These are phyloP conservation scores for Emydoidea blandingii DNA, from an alignment of 2,797 vertebrate genomes.

Conservation along the genomic window DNA sequence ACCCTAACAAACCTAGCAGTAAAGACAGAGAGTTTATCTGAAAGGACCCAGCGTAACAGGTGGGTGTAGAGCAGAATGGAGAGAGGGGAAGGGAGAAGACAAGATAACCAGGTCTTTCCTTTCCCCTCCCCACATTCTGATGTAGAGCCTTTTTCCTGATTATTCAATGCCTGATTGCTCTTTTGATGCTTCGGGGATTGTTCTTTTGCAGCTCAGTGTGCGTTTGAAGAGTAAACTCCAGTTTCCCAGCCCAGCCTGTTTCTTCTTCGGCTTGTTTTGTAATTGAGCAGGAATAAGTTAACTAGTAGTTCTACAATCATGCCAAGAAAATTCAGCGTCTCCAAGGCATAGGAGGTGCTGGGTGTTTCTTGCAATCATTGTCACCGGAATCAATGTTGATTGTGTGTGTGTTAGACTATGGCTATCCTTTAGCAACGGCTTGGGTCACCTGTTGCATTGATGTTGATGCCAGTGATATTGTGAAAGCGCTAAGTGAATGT, in stretches of 20 bases:
- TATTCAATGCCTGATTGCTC: neutral
- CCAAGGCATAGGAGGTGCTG: neutral
- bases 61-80: neutral
- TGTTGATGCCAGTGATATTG: conserved; percentile 36
- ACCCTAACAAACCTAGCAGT: neutral
- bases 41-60: neutral
- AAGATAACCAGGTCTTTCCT: neutral
- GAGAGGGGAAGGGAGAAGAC: neutral
- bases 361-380: conserved; percentile 48
- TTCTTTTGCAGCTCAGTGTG: neutral
- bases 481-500: conserved; percentile 48
- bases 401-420: neutral
- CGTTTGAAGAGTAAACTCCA: neutral
- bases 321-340: neutral
- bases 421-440: neutral
- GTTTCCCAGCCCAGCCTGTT: neutral
- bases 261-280: conserved; percentile 3
- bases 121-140: conserved; percentile 3
- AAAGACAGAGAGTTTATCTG: neutral
- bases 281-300: neutral
- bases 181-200: neutral
- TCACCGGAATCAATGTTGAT: conserved; percentile 36
- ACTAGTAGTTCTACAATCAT: neutral
- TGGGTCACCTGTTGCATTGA: conserved; percentile 34
- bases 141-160: neutral